Evolutionary conservation across 2,888 invertebrate genomes (phyloP).

Genomic region (Eristalis intricaria): DNA sequence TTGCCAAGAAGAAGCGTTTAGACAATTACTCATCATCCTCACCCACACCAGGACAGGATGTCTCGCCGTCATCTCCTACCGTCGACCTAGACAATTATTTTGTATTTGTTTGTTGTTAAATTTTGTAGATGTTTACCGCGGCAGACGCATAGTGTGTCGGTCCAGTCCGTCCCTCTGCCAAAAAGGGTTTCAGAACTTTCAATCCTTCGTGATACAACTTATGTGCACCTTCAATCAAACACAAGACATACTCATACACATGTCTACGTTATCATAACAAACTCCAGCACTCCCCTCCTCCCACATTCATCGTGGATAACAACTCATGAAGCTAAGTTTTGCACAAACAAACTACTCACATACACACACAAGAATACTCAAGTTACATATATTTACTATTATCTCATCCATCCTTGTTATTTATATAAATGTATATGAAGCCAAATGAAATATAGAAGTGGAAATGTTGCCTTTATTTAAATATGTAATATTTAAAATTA

Average conservation of each 20-base stretch:
- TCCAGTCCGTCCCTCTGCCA: background rate
- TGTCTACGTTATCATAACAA: background rate
- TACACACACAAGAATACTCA: background rate
- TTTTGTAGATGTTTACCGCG: background rate
- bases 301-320: background rate
- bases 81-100: background rate
- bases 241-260: slow-evolving; percentile 12
- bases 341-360: background rate
- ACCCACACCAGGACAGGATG: background rate
- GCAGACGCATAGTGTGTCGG: background rate
- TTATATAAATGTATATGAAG: background rate
- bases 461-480: slow-evolving; percentile 56
- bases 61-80: background rate
- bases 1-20: slow-evolving; percentile 53
- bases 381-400: background rate
- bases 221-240: background rate
- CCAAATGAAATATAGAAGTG: slow-evolving; percentile 39
- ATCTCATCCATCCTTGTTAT: slow-evolving; percentile 13
- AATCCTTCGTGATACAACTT: background rate
- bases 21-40: slow-evolving; percentile 19
- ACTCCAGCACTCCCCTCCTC: background rate
- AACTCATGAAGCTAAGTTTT: background rate
- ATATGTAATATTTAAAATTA: slow-evolving; percentile 55
- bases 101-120: background rate
- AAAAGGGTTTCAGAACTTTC: slow-evolving; percentile 24